These are phyloP conservation scores for Dysidea cf. avara DNA, from an alignment of 37 sponge, comb jelly and placozoan species.

Conservation along the genomic window DNA sequence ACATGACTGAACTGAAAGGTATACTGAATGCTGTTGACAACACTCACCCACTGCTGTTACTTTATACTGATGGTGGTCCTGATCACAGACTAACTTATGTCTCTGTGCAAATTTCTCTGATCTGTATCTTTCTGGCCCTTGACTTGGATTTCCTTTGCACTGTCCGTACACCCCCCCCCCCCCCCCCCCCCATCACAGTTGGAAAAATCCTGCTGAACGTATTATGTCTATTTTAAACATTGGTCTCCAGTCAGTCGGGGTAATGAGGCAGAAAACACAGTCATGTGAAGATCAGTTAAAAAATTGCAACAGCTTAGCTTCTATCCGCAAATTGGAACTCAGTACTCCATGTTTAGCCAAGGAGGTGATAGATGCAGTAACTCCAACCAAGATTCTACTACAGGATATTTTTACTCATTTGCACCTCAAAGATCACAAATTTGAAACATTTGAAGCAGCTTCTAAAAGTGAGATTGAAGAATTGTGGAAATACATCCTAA, in stretches of 20 bases:
- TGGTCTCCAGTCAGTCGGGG: conserved; percentile 51
- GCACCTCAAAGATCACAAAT: conserved; percentile 8
- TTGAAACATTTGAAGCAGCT: conserved; percentile 7
- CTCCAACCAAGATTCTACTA: conserved; percentile 30
- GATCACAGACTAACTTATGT: no score
- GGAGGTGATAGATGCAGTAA: conserved; percentile 20
- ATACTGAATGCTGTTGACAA: no score
- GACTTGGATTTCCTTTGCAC: no score
- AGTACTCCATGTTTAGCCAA: conserved; percentile 11
- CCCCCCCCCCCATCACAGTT: no score
- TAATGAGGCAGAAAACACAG: conserved; percentile 15
- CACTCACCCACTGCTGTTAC: no score
- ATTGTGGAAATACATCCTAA: background rate
- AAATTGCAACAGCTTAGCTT: conserved; percentile 34
- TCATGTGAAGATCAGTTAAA: conserved; percentile 31
- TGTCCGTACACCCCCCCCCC: no score
- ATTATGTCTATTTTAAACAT: conserved; percentile 51
- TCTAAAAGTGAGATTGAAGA: conserved; percentile 8
- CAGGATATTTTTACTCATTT: conserved; percentile 17
- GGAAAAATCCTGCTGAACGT: no score
- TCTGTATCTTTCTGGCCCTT: no score
- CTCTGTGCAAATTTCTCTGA: no score
- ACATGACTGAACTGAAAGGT: conserved; percentile 26
- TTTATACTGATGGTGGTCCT: no score
- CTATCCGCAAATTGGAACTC: conserved; percentile 25